A percentile compares a stretch with the other conserved stretches of the same genome.
These are phyloP conservation scores for Meiosimyza decipiens DNA, from an alignment of 2,888 invertebrate species.

Conservation along the genomic window DNA sequence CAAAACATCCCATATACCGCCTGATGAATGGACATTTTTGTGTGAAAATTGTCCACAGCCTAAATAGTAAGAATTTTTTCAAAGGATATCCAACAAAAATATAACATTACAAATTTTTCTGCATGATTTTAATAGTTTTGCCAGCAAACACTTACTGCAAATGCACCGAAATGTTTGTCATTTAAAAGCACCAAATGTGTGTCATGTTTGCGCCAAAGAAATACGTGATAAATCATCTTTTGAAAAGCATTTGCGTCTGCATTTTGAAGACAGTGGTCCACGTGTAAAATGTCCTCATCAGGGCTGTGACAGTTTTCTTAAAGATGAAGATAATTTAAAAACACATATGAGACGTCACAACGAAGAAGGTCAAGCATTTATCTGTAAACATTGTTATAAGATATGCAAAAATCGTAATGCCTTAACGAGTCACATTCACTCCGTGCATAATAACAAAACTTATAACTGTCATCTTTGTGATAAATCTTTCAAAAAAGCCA, in stretches of 20 bases:
- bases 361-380: slow-evolving; percentile 50
- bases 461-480: too few relatives aligned
- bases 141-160: slow-evolving; percentile 61
- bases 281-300: slow-evolving; percentile 64
- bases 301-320: slow-evolving; percentile 64
- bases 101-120: too few relatives aligned
- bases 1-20: slow-evolving; percentile 59
- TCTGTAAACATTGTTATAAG: slow-evolving; percentile 61
- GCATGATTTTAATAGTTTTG: slow-evolving; percentile 53
- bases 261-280: slow-evolving; percentile 62
- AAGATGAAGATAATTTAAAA: slow-evolving; percentile 63
- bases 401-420: slow-evolving; percentile 62
- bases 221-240: slow-evolving; percentile 64
- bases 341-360: slow-evolving; percentile 63
- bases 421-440: slow-evolving; percentile 61
- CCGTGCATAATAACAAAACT: slow-evolving; percentile 61
- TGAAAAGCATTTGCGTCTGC: slow-evolving; percentile 64
- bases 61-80: slow-evolving; percentile 19
- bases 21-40: slow-evolving; percentile 53
- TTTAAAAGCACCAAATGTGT: slow-evolving; percentile 61
- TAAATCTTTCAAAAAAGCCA: slow-evolving; percentile 64
- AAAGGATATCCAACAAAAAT: too few relatives aligned
- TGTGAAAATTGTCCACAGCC: slow-evolving; percentile 56
- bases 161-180: slow-evolving; percentile 62
- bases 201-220: slow-evolving; percentile 65